Base-by-base conservation (phyloP, 2,113 vertebrate species). In the Tachuris rubrigastra region DNA sequence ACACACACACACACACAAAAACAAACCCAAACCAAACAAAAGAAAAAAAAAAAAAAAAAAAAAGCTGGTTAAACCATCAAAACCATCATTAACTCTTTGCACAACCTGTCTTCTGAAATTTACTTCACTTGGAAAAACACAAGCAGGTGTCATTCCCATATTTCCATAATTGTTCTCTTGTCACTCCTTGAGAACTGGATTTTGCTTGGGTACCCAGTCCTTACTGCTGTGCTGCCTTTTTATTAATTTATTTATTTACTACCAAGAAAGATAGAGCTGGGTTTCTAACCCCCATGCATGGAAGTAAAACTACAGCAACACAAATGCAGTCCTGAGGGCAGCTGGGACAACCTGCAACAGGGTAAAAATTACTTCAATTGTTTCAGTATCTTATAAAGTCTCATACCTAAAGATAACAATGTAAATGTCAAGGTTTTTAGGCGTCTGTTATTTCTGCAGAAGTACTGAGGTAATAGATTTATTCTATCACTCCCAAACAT, bases 311-410 rank as follows among this genome's bases (percentile, higher is more conserved):
- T 13, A 78, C 3, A 1, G 0, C 4, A 71, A 47, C 6, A 37
- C 6, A 41, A 10, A 66, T 0, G 0, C 0, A 31, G 16, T 16
- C 39, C 50, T 56, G 66, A 15, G 25, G 49, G 42, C 62, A 33
- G 28, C 0, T 22, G 9, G 5, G 27, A 56, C 22, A 67, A 8
- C 4, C 41, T 46, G 6, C 11, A 71, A 81, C 8, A 8, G 0
- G 0, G 8, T 16, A 72, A 33, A 22, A 87, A 49, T 10, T 27
- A 9, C 39, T 63, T 35, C 30, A 53, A 6, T 28, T 24, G 19
- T 65, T 76, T 47, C 47, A 41, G 3, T n/a, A 9, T 27, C 9
- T 46, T 25, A 49, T 3, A 9, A 50, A 82, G 30, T 19, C 56
- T 30, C 59, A 35, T 5, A 37, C 9, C 21, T 65, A 58, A 33